Conservation (phyloP, 2,113 vertebrate species). For the Pseudolaguvia tuberculata region DNA sequence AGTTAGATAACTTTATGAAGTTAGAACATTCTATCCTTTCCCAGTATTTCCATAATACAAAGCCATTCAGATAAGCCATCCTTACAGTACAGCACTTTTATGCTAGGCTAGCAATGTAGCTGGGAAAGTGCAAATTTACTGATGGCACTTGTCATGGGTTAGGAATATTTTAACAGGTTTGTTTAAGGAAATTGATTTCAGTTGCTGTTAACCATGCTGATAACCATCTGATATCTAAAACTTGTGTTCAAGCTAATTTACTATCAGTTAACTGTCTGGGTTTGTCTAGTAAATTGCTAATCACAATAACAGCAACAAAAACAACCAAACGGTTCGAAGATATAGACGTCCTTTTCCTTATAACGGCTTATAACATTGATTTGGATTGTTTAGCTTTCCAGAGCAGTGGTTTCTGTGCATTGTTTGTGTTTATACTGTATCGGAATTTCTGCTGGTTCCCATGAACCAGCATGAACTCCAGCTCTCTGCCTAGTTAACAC, state of each 20-base stretch:
- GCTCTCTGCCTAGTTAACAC: constrained; percentile 7
- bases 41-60: background rate
- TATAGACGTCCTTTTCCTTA: background rate
- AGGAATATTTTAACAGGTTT: background rate
- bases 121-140: background rate
- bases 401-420: background rate
- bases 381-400: background rate
- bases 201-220: background rate
- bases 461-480: constrained; percentile 45
- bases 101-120: background rate
- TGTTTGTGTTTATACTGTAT: constrained; percentile 51
- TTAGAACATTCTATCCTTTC: background rate
- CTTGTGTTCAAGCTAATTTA: too few relatives aligned
- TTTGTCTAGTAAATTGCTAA: background rate
- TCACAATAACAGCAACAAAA: background rate
- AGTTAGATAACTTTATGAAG: too few relatives aligned
- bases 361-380: background rate
- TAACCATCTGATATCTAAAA: background rate
- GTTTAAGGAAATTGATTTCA: background rate
- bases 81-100: background rate
- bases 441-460: constrained; percentile 35
- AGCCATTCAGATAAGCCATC: background rate
- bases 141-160: background rate
- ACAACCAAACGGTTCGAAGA: background rate
- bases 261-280: background rate